Evolutionary conservation across 2,797 vertebrate genomes (phyloP).

Genomic region (Avahi laniger): DNA sequence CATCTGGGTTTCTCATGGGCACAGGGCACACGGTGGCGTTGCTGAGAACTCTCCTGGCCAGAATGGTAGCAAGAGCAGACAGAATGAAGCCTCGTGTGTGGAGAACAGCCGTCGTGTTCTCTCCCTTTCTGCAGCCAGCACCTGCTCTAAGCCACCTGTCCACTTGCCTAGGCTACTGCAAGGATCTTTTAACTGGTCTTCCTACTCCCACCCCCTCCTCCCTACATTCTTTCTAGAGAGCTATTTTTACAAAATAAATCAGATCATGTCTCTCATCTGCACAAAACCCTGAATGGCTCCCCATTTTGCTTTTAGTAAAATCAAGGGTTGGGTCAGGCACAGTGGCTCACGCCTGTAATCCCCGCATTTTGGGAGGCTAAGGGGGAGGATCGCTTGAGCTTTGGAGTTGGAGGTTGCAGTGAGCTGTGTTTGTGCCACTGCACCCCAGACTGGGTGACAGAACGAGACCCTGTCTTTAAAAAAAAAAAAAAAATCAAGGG

Average conservation of each 20-base stretch:
- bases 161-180: not conserved
- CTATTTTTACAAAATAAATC: not conserved
- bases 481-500: not conserved
- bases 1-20: not conserved
- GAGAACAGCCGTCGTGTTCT: rapidly evolving
- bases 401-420: not conserved
- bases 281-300: not conserved
- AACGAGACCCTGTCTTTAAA: not conserved
- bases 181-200: not conserved
- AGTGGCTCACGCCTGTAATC: not conserved
- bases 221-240: not conserved
- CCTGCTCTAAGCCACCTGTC: not conserved
- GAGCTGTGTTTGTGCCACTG: not conserved
- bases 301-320: constrained; percentile 20
- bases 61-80: not conserved
- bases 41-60: not conserved
- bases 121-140: not conserved
- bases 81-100: rapidly evolving
- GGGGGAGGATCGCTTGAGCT: not conserved
- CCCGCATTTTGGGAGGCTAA: not conserved
- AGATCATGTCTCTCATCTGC: not conserved
- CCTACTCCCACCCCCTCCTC: not conserved
- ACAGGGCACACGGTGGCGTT: rapidly evolving
- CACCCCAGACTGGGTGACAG: too few species aligned
- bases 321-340: not conserved